Evolutionary conservation across 1,140 invertebrate species (phyloP).

Genomic region (Drosophila willistoni): DNA sequence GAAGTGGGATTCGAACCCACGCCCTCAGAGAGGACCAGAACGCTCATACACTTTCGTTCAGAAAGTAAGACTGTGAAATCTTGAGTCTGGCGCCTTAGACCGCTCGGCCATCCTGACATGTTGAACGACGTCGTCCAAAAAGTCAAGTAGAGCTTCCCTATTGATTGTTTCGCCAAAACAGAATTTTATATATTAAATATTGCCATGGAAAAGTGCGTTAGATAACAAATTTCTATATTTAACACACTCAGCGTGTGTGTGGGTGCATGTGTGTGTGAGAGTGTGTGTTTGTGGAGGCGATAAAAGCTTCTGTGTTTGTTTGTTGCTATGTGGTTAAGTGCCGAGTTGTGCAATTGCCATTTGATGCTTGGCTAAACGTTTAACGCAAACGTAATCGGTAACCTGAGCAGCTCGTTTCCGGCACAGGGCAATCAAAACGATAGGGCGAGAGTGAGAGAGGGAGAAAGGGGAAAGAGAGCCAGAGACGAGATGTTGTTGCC

Average conservation of each 20-base stretch:
- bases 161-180: neutral
- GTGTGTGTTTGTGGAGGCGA: conserved; percentile 26
- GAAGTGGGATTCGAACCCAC: conserved; percentile 94
- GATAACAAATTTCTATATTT: conserved; percentile 2
- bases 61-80: conserved; percentile 55
- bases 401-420: conserved; percentile 71
- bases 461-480: neutral
- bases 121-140: neutral
- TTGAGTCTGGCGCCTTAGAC: conserved; percentile 90
- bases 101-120: conserved; percentile 87
- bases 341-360: conserved; percentile 56
- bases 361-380: conserved; percentile 71
- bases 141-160: neutral
- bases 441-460: neutral
- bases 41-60: conserved; percentile 77
- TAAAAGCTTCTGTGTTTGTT: conserved; percentile 43
- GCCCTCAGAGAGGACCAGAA: conserved; percentile 91
- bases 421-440: conserved; percentile 68
- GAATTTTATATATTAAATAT: neutral
- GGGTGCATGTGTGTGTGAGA: neutral
- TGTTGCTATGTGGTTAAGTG: conserved; percentile 60
- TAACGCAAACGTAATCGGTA: conserved; percentile 42
- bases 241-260: neutral
- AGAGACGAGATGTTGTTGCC: conserved; percentile 45
- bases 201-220: neutral